These are phyloP conservation scores for Parnassius apollo DNA, from an alignment of 2,888 invertebrate genomes.

Conservation along the genomic window DNA sequence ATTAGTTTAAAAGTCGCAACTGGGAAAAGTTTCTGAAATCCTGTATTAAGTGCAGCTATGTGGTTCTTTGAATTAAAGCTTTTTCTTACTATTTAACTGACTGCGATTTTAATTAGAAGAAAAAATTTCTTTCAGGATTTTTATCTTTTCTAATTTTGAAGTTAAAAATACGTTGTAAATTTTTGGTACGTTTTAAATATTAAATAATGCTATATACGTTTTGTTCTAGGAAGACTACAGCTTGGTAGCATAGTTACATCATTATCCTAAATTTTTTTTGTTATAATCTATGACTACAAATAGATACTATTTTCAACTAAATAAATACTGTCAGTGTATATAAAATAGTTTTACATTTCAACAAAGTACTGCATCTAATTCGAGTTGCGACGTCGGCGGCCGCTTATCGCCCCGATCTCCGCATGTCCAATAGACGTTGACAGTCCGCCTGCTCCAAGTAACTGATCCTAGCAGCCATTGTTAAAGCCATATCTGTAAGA, in stretches of 20 bases:
- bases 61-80: constrained; percentile 22
- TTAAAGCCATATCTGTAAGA: constrained; percentile 51
- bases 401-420: constrained; percentile 67
- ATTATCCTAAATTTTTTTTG: too few species aligned
- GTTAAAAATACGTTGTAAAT: too few species aligned
- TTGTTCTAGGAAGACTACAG: too few species aligned
- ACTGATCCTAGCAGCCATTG: constrained; percentile 65
- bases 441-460: constrained; percentile 66
- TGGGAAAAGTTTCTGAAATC: constrained; percentile 26
- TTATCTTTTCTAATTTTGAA: constrained; percentile 6
- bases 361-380: constrained; percentile 23
- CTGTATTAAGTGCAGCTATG: constrained; percentile 27
- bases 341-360: constrained; percentile 11
- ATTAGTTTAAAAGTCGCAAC: constrained; percentile 28
- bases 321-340: too few species aligned
- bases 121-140: constrained; percentile 9
- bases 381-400: constrained; percentile 59
- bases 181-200: too few species aligned
- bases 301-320: too few species aligned
- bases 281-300: too few species aligned
- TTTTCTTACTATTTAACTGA: constrained; percentile 25
- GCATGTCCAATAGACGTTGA: constrained; percentile 64
- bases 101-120: constrained; percentile 25
- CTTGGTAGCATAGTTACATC: too few species aligned
- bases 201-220: too few species aligned